Base-by-base conservation (phyloP, 1,140 invertebrate genomes). In the Callitettix versicolor region DNA sequence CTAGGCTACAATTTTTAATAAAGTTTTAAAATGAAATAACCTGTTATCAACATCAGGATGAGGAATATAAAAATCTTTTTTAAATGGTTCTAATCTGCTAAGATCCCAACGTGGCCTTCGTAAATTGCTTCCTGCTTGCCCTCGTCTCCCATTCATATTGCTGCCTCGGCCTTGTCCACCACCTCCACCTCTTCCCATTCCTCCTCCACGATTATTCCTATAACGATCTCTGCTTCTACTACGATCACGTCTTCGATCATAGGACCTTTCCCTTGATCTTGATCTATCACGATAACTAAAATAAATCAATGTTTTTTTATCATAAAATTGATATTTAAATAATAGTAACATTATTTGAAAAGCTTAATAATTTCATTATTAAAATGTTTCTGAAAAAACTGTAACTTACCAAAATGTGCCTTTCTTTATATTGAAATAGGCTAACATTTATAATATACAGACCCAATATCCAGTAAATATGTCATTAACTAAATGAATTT, bases 11-110 rank as follows among this genome's bases (percentile, higher is more conserved):
- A n/a, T n/a, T n/a, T n/a, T n/a, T n/a, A 51, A n/a, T 33, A 33
- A 33, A 33, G 9, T 4, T 5, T 33, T 17, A 30, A 11, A 9
- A 22, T 3, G 40, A 11, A 44, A 18, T 46, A 58, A 71, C 68
- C 86, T 79, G 51, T 74, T 78, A 0, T 80, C 65, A 1, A 92
- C 84, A 64, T 76, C 76, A 3, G 82, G 77, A 65, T 89, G 84
- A 61, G 92, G 89, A 43, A 84, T 76, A 67, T 96, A 98, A 62
- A 98, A 96, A 69, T 95, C 84, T 73, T 97, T 97, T 67, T 95
- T 88, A 71, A 98, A 94, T 12, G 89, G 88, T 54, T 81, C 78
- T 15, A 96, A 70, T 46, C 78, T 78, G 58, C 81, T 76, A 22
- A 81, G 71, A 60, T 85, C 85, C 90, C 91, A 95, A 62, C 84